Evolutionary conservation across 2,797 vertebrate genomes (phyloP).

Genomic region (Coendou prehensilis): DNA sequence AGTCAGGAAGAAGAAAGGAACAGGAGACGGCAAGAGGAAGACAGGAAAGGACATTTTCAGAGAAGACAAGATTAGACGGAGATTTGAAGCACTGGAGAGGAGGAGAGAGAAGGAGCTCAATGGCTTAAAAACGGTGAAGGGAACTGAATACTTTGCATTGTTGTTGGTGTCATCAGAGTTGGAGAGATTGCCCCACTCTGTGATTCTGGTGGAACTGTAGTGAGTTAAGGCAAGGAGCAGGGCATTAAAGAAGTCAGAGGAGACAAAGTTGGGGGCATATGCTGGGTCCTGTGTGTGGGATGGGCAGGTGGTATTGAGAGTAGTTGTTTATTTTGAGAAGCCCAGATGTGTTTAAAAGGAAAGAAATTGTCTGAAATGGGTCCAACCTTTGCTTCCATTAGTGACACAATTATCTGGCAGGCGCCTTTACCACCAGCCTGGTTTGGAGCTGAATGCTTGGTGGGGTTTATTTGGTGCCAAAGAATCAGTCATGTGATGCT

Average conservation of each 20-base stretch:
- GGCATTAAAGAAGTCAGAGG: background rate
- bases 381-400: slow-evolving; percentile 1
- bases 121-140: background rate
- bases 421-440: slow-evolving; percentile 23
- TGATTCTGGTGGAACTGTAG: background rate
- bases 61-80: background rate
- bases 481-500: background rate
- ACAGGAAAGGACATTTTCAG: background rate
- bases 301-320: background rate
- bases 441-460: background rate
- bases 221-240: background rate
- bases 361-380: background rate
- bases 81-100: background rate
- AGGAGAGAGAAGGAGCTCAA: background rate
- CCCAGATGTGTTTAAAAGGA: background rate
- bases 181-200: background rate
- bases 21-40: background rate
- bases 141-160: background rate
- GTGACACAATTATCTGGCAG: background rate
- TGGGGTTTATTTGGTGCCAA: slow-evolving; percentile 18
- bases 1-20: background rate
- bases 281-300: background rate
- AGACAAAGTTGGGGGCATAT: background rate
- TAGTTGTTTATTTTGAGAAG: background rate
- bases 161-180: background rate